These are phyloP conservation scores for Sitodiplosis mosellana DNA, from an alignment of 1,140 invertebrate species.

Conservation along the genomic window DNA sequence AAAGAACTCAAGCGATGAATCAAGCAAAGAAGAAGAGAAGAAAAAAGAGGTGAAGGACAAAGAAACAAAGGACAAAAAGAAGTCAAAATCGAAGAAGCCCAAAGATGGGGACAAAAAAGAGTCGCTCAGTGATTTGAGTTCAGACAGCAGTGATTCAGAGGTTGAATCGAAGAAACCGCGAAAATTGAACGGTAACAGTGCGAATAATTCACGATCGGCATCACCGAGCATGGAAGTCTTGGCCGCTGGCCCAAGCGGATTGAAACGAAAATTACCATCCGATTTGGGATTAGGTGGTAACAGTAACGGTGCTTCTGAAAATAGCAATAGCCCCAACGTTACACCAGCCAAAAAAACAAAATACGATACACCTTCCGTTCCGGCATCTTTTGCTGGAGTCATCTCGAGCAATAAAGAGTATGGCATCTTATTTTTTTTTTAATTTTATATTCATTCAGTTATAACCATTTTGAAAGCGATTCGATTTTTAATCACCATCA, in stretches of 20 bases:
- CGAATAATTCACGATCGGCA: slow-evolving; percentile 41
- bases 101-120: slow-evolving; percentile 44
- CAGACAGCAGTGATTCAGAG: slow-evolving; percentile 53
- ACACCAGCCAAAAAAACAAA: slow-evolving; percentile 39
- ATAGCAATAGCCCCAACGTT: slow-evolving; percentile 22
- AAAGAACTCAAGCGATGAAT: slow-evolving; percentile 39
- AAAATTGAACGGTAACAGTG: slow-evolving; percentile 23
- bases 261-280: slow-evolving; percentile 32
- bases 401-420: slow-evolving; percentile 20
- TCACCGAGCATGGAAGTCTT: slow-evolving; percentile 30
- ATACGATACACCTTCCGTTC: slow-evolving; percentile 27
- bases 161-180: slow-evolving; percentile 20
- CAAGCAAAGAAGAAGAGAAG: slow-evolving; percentile 33
- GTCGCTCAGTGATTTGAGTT: slow-evolving; percentile 52
- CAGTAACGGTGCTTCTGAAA: slow-evolving; percentile 23
- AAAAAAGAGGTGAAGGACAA: slow-evolving; percentile 43
- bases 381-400: slow-evolving; percentile 20
- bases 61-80: slow-evolving; percentile 33
- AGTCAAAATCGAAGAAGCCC: slow-evolving; percentile 40
- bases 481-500: neutral
- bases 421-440: slow-evolving; percentile 3
- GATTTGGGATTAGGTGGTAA: slow-evolving; percentile 27
- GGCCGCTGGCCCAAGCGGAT: slow-evolving; percentile 12
- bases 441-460: too few species aligned
- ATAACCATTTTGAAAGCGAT: too few species aligned